phyloP scores from a whole-genome alignment of 2,888 invertebrate genomes.

The Oxyscelio sp. region DNA sequence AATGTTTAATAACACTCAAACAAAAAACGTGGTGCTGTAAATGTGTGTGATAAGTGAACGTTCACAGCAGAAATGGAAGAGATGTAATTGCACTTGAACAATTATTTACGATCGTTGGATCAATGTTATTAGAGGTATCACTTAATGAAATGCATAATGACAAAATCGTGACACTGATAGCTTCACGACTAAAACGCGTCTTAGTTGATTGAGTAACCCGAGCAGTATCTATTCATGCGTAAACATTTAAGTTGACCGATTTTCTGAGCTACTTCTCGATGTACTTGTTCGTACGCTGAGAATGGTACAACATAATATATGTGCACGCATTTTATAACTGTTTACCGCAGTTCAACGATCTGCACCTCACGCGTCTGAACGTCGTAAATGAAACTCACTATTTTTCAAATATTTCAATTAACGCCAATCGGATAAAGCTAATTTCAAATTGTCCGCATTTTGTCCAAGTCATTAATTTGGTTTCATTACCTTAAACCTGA shows the following conservation, averaged over 20 bases:
- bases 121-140: constrained; percentile 5
- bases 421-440: constrained; percentile 30
- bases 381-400: constrained; percentile 49
- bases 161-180: constrained; percentile 37
- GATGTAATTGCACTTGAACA: no score
- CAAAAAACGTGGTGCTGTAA: no score
- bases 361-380: constrained; percentile 56
- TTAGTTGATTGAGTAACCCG: constrained; percentile 45
- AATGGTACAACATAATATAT: constrained; percentile 67
- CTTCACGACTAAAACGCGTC: constrained; percentile 12
- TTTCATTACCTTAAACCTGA: no score
- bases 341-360: no score
- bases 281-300: constrained; percentile 24
- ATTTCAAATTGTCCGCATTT: constrained; percentile 6
- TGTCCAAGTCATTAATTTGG: not conserved
- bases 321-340: no score
- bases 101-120: no score
- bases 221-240: constrained; percentile 58
- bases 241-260: constrained; percentile 71
- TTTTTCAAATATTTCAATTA: constrained; percentile 64
- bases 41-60: no score
- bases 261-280: constrained; percentile 56
- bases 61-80: no score
- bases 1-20: no score
- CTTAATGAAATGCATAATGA: constrained; percentile 25